Percentiles rank a stretch among this genome's conserved stretches.
Conservation (phyloP, 2,888 invertebrate genomes). For the Strigamia crassipes region DNA sequence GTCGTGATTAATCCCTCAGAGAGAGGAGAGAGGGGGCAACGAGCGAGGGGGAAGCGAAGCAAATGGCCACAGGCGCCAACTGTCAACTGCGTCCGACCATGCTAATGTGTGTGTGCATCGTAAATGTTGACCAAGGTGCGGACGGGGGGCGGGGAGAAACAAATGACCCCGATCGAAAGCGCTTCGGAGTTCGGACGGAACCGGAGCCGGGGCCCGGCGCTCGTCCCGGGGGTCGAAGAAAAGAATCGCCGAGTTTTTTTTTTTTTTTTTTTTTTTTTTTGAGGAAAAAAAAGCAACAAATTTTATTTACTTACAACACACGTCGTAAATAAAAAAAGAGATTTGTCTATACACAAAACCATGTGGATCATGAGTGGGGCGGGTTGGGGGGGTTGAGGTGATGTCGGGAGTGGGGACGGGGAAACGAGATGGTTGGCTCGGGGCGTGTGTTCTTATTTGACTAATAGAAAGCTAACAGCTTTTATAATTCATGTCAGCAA, state of each 20-base stretch:
- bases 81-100: neutral
- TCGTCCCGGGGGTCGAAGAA: neutral
- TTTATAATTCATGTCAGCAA: conserved; percentile 38
- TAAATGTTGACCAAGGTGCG: neutral
- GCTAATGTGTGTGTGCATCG: neutral
- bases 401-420: neutral
- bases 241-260: neutral
- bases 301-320: neutral
- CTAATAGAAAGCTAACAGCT: conserved; percentile 44
- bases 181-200: too few species aligned
- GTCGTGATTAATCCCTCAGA: neutral
- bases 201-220: too few species aligned
- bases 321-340: conserved; percentile 23
- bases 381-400: neutral
- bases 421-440: neutral
- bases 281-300: neutral
- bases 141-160: neutral
- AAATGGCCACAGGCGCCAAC: neutral
- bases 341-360: neutral
- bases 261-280: too few species aligned
- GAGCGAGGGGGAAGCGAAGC: neutral
- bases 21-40: neutral
- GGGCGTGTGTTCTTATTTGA: conserved; percentile 12
- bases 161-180: too few species aligned
- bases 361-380: neutral